Base-by-base conservation (phyloP, 37 sponge, comb jelly and placozoan genomes). In the Agelas oroides region DNA sequence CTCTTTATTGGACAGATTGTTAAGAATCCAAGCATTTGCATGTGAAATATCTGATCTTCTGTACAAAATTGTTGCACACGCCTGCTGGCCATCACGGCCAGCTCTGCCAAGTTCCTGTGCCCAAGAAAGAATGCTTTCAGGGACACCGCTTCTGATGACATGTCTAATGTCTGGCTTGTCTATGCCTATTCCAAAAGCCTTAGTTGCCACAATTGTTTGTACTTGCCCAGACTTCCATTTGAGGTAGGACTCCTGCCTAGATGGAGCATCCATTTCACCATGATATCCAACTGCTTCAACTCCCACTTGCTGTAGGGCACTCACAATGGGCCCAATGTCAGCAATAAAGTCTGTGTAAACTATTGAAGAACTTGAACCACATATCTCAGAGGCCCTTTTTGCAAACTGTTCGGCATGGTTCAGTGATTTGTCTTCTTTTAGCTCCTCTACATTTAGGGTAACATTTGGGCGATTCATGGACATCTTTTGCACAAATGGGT, bases 201-300 rank as follows among this genome's bases (percentile, higher is more conserved):
- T 64, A 32, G 80, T 79, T 19, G 80, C 80, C 27, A 79, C 80
- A 24, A 79, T 79, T 13, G 65, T n/a, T 37, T 79, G 23, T 31
- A 79, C 80, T 41, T 79, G 68, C 39, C 66, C 80, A 40, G 80
- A 65, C 39, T 79, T 79, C 68, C 80, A 79, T 54, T 65, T 79
- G 15, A 27, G 25, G 65, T 79, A 79, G 21, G 67, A 65, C 25
- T 65, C 80, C 23, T 38, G 28, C 39, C 68, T 79, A 21, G 20
- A 21, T 65, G 53, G 21, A 20, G 46, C 15, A 46, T 65, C 55
- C 80, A 79, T 65, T 65, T 79, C 68, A 21, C 68, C 67, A 38
- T 73, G 35, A 36, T 70, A 70, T n/a, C 71, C 71, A 37, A 70
- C 71, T 70, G 71, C 71, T 70, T 70, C 39, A 36, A 70, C 40